Conservation (phyloP, 1,140 invertebrate genomes). For the Drosophila elegans region DNA sequence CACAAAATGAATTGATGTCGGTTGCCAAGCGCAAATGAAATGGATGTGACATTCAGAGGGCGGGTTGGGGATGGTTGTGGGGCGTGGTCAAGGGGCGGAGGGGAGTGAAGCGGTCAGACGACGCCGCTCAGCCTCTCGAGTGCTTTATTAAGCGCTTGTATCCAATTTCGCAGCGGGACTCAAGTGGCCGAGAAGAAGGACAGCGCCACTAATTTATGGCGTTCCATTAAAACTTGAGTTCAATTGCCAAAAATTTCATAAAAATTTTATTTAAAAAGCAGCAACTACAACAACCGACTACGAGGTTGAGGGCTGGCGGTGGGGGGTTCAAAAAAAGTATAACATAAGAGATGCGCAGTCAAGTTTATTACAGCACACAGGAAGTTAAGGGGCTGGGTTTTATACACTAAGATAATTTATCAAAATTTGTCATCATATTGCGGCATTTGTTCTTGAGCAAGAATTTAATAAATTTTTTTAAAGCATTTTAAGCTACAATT, state of each 20-base stretch:
- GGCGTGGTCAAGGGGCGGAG: neutral
- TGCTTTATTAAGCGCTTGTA: slow-evolving; percentile 81
- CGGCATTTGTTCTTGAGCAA: too few species aligned
- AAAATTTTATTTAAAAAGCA: slow-evolving; percentile 79
- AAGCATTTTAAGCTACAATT: too few species aligned
- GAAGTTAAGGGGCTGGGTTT: slow-evolving; percentile 1
- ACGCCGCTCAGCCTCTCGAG: slow-evolving; percentile 64
- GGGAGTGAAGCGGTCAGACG: slow-evolving; percentile 28
- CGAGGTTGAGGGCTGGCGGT: neutral
- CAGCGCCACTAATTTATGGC: slow-evolving; percentile 75
- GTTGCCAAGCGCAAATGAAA: slow-evolving; percentile 78
- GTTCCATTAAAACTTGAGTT: slow-evolving; percentile 83
- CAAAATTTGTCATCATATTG: neutral
- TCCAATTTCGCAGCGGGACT: slow-evolving; percentile 74
- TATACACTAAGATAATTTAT: neutral
- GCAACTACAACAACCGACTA: slow-evolving; percentile 27
- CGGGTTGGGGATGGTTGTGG: neutral
- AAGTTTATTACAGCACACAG: slow-evolving; percentile 71
- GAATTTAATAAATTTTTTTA: too few species aligned
- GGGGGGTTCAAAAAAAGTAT: slow-evolving; percentile 16
- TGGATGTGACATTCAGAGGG: slow-evolving; percentile 44
- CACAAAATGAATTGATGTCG: slow-evolving; percentile 81
- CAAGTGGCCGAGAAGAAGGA: slow-evolving; percentile 65
- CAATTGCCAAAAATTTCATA: slow-evolving; percentile 84
- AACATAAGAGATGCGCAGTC: slow-evolving; percentile 76